Conservation (phyloP, 2,888 invertebrate species). For the Omphaloscelis lunosa region DNA sequence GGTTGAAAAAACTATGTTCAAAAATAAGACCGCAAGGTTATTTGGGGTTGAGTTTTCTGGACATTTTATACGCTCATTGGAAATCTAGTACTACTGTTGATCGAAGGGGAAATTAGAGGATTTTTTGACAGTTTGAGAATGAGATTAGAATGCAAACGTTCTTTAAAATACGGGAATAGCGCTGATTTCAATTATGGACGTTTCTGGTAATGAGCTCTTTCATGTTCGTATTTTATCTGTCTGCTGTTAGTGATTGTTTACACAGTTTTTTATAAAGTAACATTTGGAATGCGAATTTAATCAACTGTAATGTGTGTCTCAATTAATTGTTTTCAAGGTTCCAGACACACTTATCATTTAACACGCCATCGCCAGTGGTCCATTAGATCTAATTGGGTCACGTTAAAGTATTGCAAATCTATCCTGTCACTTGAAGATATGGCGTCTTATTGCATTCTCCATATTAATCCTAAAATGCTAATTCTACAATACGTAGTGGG, state of each 20-base stretch:
- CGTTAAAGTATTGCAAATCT: background rate
- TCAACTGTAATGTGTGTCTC: constrained; percentile 1
- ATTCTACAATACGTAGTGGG: background rate
- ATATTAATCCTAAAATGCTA: background rate
- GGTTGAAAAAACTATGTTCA: no score
- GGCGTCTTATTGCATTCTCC: background rate
- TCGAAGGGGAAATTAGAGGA: background rate
- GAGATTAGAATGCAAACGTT: background rate
- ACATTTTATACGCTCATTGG: no score
- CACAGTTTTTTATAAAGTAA: background rate
- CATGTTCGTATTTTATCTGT: constrained; percentile 18
- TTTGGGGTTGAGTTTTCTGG: no score
- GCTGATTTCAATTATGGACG: constrained; percentile 22
- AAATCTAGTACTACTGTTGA: no score
- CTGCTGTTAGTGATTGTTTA: background rate
- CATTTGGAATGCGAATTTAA: background rate
- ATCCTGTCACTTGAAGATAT: background rate
- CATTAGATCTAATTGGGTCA: constrained; percentile 10
- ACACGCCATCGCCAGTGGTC: background rate
- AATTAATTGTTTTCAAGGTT: constrained; percentile 19
- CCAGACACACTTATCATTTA: constrained; percentile 15
- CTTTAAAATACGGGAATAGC: background rate
- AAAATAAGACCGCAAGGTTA: no score
- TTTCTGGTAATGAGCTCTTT: constrained; percentile 58
- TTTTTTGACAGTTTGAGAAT: background rate